Conservation (phyloP, 2,888 invertebrate genomes). For the Tachina fera region DNA sequence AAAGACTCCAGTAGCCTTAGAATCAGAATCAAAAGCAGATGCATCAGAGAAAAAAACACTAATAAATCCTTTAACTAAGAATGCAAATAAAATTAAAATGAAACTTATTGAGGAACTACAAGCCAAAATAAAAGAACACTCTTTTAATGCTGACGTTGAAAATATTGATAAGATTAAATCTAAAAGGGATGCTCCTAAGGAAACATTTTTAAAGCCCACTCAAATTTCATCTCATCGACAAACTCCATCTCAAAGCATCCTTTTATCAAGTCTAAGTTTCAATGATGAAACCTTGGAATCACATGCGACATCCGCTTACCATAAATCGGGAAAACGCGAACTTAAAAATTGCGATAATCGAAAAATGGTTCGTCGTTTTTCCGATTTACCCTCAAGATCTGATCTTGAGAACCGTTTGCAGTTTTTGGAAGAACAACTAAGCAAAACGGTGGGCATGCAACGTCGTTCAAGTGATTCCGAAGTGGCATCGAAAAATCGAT, state of each 20-base stretch:
- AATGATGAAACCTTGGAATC: slow-evolving; percentile 81
- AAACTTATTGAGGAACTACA: slow-evolving; percentile 52
- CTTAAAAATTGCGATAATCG: slow-evolving; percentile 73
- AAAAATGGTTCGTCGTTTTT: slow-evolving; percentile 81
- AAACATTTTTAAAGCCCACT: slow-evolving; percentile 77
- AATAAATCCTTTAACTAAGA: background rate
- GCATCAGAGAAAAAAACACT: background rate
- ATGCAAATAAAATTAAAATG: slow-evolving; percentile 23
- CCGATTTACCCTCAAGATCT: slow-evolving; percentile 80
- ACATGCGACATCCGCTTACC: slow-evolving; percentile 81
- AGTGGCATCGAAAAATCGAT: slow-evolving; percentile 77
- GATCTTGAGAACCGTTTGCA: slow-evolving; percentile 81
- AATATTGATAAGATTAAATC: slow-evolving; percentile 77
- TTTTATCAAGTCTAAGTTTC: slow-evolving; percentile 59
- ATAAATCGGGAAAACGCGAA: slow-evolving; percentile 79
- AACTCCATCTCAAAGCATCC: slow-evolving; percentile 70
- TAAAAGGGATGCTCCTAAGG: slow-evolving; percentile 75
- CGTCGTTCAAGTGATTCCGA: slow-evolving; percentile 82
- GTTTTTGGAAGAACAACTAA: slow-evolving; percentile 80
- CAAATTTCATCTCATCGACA: slow-evolving; percentile 77
- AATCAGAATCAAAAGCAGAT: background rate
- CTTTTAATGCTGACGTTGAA: slow-evolving; percentile 58
- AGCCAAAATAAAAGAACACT: slow-evolving; percentile 43
- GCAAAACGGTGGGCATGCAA: slow-evolving; percentile 80
- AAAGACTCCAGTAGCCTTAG: too few relatives aligned